Evolutionary conservation across 1,140 invertebrate genomes (phyloP).

Genomic region (Anastrepha obliqua): DNA sequence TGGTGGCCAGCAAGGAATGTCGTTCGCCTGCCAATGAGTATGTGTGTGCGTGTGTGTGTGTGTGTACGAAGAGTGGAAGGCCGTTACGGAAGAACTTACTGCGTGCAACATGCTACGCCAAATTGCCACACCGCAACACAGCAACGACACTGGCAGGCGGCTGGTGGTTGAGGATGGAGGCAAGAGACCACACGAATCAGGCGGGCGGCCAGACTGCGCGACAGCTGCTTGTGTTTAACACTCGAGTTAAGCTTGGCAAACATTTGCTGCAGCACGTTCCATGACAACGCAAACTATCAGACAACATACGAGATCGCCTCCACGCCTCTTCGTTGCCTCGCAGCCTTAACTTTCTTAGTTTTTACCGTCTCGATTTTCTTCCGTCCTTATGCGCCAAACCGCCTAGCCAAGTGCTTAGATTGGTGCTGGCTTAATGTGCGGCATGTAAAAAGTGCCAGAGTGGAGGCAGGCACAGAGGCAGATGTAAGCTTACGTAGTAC

Average conservation of each 20-base stretch:
- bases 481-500: background rate
- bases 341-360: background rate
- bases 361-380: constrained; percentile 1
- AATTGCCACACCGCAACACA: constrained; percentile 45
- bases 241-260: constrained; percentile 58
- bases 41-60: background rate
- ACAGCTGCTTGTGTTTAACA: constrained; percentile 54
- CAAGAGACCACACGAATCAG: background rate
- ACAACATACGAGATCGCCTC: constrained; percentile 25
- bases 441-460: background rate
- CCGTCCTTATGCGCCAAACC: background rate
- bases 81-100: constrained; percentile 44
- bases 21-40: background rate
- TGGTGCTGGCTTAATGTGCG: constrained; percentile 10
- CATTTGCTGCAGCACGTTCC: constrained; percentile 57
- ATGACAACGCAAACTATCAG: constrained; percentile 50
- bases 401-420: background rate
- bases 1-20: constrained; percentile 15
- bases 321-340: background rate
- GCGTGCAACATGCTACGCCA: constrained; percentile 44
- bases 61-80: background rate
- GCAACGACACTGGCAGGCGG: background rate
- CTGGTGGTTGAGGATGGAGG: background rate
- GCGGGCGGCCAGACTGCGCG: constrained; percentile 18
- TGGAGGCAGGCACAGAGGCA: background rate